Conservation (phyloP, 2,113 vertebrate genomes). For the Pycnonotus jocosus region DNA sequence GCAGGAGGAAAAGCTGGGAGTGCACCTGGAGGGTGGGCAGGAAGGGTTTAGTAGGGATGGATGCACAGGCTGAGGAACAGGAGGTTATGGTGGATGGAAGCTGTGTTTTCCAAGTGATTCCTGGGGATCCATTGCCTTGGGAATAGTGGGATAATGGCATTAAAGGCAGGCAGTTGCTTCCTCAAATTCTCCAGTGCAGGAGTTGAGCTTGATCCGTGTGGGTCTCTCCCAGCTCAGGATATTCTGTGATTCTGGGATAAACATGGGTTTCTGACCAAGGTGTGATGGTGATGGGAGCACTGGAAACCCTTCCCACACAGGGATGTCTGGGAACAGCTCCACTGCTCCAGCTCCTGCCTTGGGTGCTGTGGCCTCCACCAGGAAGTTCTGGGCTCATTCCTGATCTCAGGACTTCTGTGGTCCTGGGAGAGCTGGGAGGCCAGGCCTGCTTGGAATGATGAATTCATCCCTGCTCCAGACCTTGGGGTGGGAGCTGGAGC, state of each 20-base stretch:
- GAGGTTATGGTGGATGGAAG: background rate
- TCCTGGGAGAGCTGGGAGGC: background rate
- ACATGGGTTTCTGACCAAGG: background rate
- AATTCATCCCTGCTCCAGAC: background rate
- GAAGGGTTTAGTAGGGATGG: background rate
- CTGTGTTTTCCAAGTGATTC: background rate
- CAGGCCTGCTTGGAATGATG: background rate
- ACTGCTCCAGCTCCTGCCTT: rapidly evolving
- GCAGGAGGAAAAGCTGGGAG: background rate
- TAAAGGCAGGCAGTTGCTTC: background rate
- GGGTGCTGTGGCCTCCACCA: rapidly evolving
- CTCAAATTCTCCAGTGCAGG: background rate
- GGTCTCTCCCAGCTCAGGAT: background rate
- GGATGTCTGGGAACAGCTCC: background rate
- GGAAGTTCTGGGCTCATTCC: background rate
- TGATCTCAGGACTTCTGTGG: rapidly evolving
- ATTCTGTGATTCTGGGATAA: background rate
- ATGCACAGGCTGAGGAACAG: background rate
- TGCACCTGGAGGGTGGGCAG: rapidly evolving
- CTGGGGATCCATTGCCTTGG: rapidly evolving
- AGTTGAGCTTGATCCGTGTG: background rate
- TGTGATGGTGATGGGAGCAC: rapidly evolving
- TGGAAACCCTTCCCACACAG: rapidly evolving
- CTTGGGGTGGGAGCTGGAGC: background rate
- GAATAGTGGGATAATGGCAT: background rate